Percentiles rank a stretch among this genome's conserved stretches.
phyloP scores from a whole-genome alignment of 2,797 vertebrate genomes.

The Staurois parvus region DNA sequence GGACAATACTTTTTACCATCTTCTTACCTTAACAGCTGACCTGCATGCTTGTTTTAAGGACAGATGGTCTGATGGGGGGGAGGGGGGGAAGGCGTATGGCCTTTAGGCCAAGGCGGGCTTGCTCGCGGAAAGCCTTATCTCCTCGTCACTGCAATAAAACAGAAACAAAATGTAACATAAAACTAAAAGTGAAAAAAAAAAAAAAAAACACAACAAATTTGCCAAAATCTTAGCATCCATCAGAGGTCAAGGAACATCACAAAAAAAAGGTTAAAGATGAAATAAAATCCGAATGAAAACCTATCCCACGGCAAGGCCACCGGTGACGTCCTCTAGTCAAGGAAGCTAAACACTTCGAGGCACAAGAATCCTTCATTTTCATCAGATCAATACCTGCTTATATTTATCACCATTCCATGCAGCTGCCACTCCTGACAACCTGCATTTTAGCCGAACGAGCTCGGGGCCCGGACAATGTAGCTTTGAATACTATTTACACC shows the following conservation, averaged over 20 bases:
- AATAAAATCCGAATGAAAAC: conserved; percentile 97
- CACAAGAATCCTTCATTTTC: conserved; percentile 99
- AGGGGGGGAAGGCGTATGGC: conserved; percentile 62
- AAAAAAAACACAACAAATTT: conserved; percentile 92
- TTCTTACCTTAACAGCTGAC: conserved; percentile 95
- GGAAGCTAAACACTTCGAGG: conserved; percentile 98
- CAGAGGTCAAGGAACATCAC: conserved; percentile 96
- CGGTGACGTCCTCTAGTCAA: conserved; percentile 89
- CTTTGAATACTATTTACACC: conserved; percentile 87
- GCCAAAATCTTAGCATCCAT: conserved; percentile 82
- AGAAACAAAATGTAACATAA: conserved; percentile 66
- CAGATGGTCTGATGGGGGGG: conserved; percentile 82
- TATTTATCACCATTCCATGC: conserved; percentile 99
- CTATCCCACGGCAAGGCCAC: conserved; percentile 95
- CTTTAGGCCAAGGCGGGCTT: conserved; percentile 79
- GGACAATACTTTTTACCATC: background rate
- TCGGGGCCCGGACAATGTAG: conserved; percentile 79
- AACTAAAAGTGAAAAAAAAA: conserved; percentile 72
- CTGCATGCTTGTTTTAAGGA: conserved; percentile 95
- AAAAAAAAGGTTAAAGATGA: conserved; percentile 99
- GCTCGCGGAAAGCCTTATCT: conserved; percentile 73
- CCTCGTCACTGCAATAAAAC: conserved; percentile 73
- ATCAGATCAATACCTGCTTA: conserved; percentile 99
- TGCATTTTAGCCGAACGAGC: conserved; percentile 82
- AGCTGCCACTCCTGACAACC: conserved; percentile 99